These are phyloP conservation scores for Drosophila subobscura DNA, from an alignment of 1,140 invertebrate species.

Conservation along the genomic window DNA sequence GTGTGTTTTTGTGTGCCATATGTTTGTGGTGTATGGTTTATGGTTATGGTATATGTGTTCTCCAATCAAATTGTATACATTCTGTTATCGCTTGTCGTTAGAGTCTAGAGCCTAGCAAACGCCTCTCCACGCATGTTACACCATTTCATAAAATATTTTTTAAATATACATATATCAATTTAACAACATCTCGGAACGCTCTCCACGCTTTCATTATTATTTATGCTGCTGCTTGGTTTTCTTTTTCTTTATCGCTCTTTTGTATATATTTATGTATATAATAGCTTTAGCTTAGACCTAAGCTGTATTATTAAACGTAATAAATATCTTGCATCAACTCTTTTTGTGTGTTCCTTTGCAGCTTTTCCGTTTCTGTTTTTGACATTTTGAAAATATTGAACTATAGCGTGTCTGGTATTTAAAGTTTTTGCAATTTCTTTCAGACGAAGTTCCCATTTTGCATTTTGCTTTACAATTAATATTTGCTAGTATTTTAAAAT, in stretches of 20 bases:
- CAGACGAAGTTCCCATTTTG: constrained; percentile 57
- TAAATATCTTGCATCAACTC: constrained; percentile 51
- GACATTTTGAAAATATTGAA: constrained; percentile 72
- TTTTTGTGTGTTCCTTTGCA: constrained; percentile 45
- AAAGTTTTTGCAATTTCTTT: constrained; percentile 45
- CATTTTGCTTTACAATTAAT: constrained; percentile 70
- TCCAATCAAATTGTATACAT: constrained; percentile 67
- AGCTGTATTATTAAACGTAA: constrained; percentile 52
- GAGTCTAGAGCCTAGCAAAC: constrained; percentile 63
- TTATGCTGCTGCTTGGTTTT: constrained; percentile 34
- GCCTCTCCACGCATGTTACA: constrained; percentile 26
- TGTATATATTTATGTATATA: constrained; percentile 45
- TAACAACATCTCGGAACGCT: constrained; percentile 72
- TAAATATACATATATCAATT: constrained; percentile 65
- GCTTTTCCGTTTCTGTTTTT: constrained; percentile 10
- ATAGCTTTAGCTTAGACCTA: constrained; percentile 51
- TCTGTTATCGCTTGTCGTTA: constrained; percentile 57
- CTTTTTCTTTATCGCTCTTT: constrained; percentile 8
- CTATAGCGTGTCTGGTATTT: constrained; percentile 66
- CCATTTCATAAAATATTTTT: constrained; percentile 23
- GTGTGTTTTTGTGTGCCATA: constrained; percentile 40
- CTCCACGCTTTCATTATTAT: constrained; percentile 34
- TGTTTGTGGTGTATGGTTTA: constrained; percentile 36
- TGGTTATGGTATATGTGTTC: constrained; percentile 35
- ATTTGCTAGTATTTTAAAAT: constrained; percentile 78